A percentile compares a stretch with the other conserved stretches of the same genome.
Conservation (phyloP, 2,888 invertebrate species). For the Drosophila lacicola region DNA sequence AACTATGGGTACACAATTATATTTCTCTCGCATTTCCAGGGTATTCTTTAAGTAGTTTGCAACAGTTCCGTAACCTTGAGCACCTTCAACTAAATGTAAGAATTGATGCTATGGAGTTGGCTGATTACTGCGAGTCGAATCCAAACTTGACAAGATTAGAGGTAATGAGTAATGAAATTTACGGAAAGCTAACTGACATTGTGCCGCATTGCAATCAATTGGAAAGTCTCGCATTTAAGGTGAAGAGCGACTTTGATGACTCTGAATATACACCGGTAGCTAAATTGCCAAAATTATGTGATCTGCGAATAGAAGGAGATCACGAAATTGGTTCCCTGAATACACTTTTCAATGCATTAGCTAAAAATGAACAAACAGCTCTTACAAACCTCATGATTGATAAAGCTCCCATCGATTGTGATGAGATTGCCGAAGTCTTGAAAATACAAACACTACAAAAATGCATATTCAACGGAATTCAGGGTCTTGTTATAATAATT, state of each 20-base stretch:
- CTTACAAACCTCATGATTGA: background rate
- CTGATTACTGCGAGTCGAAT: background rate
- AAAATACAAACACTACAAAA: background rate
- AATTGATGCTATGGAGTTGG: background rate
- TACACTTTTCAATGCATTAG: background rate
- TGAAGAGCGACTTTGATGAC: background rate
- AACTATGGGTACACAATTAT: background rate
- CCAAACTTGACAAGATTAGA: background rate
- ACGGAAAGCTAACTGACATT: conserved; percentile 1
- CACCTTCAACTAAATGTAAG: background rate
- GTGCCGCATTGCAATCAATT: conserved; percentile 3
- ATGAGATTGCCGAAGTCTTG: background rate
- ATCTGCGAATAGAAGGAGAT: background rate
- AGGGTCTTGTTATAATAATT: background rate
- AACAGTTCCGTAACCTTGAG: background rate
- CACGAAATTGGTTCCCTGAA: background rate
- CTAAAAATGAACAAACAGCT: background rate
- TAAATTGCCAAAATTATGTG: background rate
- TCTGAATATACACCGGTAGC: background rate
- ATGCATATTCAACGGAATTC: background rate
- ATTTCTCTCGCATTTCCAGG: background rate
- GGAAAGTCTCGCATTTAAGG: background rate
- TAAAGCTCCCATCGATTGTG: background rate
- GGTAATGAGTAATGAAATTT: background rate
- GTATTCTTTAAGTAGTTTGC: background rate